A percentile compares a stretch with the other conserved stretches of the same genome.
phyloP scores from a whole-genome alignment of 2,888 invertebrate genomes.

The Leptarthrus brevirostris region DNA sequence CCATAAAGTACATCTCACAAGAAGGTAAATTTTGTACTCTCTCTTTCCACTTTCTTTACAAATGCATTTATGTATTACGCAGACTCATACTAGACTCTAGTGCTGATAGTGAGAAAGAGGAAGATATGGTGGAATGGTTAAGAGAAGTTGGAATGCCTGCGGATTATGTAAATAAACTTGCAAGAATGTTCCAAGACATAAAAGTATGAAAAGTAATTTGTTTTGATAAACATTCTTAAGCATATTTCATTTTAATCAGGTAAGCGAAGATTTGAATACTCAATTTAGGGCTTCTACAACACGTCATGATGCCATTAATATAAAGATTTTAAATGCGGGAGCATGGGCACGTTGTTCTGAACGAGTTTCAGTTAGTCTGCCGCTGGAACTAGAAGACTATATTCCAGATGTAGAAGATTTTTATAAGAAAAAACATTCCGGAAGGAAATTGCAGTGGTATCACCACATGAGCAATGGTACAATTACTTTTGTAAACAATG shows the following conservation, averaged over 20 bases:
- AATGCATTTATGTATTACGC: too few relatives aligned
- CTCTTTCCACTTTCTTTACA: too few relatives aligned
- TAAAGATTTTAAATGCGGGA: conserved; percentile 98
- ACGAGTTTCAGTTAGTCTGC: conserved; percentile 93
- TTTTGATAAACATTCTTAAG: too few relatives aligned
- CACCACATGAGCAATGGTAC: conserved; percentile 99
- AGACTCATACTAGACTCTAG: conserved; percentile 96
- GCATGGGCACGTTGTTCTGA: conserved; percentile 97
- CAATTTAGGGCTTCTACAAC: conserved; percentile 89
- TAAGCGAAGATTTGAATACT: conserved; percentile 93
- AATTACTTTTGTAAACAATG: conserved; percentile 91
- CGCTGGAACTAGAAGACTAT: conserved; percentile 97
- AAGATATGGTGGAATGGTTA: conserved; percentile 98
- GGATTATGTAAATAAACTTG: conserved; percentile 98
- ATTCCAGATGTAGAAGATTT: conserved; percentile 99
- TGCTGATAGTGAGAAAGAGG: conserved; percentile 99
- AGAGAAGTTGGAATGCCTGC: conserved; percentile 99
- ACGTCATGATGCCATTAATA: conserved; percentile 90
- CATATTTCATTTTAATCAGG: conserved; percentile 57
- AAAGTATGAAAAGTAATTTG: too few relatives aligned
- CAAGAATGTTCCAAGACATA: conserved; percentile 98
- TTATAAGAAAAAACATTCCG: conserved; percentile 97
- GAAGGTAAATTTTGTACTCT: conserved; percentile 73
- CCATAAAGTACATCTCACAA: conserved; percentile 97
- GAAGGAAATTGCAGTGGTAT: conserved; percentile 97